Evolutionary conservation across 2,888 invertebrate species (phyloP).

Genomic region (Ferrisia virgata): DNA sequence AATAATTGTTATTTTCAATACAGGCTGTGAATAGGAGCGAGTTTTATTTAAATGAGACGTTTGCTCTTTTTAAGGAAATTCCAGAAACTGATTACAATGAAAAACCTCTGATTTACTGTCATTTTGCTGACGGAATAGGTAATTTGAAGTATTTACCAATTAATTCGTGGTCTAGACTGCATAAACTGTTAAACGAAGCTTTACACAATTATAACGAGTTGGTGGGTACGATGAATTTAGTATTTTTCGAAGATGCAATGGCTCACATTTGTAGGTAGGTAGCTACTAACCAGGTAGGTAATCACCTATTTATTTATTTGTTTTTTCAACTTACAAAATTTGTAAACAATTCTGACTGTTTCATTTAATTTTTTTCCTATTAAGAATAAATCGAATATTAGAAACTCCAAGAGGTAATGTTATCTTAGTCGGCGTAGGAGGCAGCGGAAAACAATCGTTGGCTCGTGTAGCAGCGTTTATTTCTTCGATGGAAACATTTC

Average conservation of each 20-base stretch:
- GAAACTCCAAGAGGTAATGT: constrained; percentile 91
- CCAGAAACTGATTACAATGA: constrained; percentile 70
- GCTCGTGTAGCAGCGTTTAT: constrained; percentile 86
- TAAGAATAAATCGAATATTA: constrained; percentile 84
- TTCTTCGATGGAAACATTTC: constrained; percentile 87
- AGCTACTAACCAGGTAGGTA: too few species aligned
- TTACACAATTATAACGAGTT: constrained; percentile 83
- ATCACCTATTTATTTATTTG: not conserved
- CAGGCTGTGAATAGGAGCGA: not conserved
- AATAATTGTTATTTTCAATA: too few species aligned
- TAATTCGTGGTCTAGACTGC: constrained; percentile 66
- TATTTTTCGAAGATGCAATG: constrained; percentile 94
- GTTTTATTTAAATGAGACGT: not conserved
- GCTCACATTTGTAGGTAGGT: constrained; percentile 79
- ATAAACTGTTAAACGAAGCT: constrained; percentile 73
- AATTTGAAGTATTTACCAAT: constrained; percentile 88
- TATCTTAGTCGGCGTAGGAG: constrained; percentile 87
- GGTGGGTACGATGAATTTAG: constrained; percentile 85
- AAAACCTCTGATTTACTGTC: constrained; percentile 82
- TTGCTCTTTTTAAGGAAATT: constrained; percentile 57
- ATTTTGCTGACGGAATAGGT: constrained; percentile 87
- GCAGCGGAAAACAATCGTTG: constrained; percentile 90
- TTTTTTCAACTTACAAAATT: not conserved
- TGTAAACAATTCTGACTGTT: not conserved
- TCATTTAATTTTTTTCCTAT: constrained; percentile 49